These are phyloP conservation scores for Heliconius erato DNA, from an alignment of 2,888 invertebrate genomes.

Conservation along the genomic window DNA sequence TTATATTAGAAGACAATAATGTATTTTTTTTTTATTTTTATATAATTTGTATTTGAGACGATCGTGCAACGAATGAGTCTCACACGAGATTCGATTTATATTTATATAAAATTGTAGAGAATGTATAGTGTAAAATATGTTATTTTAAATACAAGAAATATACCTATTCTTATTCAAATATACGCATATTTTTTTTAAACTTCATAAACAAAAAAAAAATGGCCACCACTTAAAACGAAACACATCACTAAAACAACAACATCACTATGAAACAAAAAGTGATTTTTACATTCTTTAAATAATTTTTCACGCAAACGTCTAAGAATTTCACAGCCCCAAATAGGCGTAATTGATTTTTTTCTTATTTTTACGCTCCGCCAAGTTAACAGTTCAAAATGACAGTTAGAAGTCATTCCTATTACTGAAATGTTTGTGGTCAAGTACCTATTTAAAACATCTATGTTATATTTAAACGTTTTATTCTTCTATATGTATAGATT, in stretches of 20 bases:
- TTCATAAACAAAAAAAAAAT: not conserved
- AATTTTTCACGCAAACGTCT: not conserved
- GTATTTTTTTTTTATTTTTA: no score
- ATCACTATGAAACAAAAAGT: not conserved
- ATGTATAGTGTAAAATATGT: no score
- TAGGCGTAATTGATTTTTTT: conserved; percentile 4
- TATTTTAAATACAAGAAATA: no score
- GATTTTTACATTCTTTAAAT: not conserved
- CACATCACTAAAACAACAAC: not conserved
- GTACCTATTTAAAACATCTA: not conserved
- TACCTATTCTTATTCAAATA: no score
- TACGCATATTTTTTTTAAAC: not conserved
- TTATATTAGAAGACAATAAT: not conserved
- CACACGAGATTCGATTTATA: not conserved
- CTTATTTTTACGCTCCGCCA: not conserved
- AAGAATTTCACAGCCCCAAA: conserved; percentile 11
- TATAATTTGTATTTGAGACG: no score
- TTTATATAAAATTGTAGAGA: no score
- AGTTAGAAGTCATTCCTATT: not conserved
- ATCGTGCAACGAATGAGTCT: not conserved
- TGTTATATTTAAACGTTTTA: not conserved
- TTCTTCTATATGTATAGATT: no score
- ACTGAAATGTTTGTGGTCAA: not conserved
- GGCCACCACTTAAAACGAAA: no score
- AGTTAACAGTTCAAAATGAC: not conserved